Conservation (phyloP, 2,888 invertebrate genomes). For the Oeneis ivallda region DNA sequence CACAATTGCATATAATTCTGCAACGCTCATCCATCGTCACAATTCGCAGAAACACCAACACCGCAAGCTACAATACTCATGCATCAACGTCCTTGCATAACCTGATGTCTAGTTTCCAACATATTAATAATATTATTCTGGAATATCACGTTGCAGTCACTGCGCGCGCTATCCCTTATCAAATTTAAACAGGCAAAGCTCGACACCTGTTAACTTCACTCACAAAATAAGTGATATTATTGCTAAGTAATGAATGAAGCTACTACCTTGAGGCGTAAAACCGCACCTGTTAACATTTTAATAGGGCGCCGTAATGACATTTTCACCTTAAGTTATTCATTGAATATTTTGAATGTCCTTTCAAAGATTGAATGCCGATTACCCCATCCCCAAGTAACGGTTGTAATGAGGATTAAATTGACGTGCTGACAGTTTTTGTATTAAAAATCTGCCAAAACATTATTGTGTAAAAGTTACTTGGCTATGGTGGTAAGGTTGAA, state of each 20-base stretch:
- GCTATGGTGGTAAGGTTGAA: neutral
- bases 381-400: too few species aligned
- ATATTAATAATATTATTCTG: neutral
- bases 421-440: too few species aligned
- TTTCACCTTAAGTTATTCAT: conserved; percentile 6
- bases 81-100: conserved; percentile 16
- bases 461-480: neutral
- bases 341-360: neutral
- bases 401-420: too few species aligned
- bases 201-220: too few species aligned
- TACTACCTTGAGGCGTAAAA: too few species aligned
- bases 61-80: conserved; percentile 32
- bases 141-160: neutral
- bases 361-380: too few species aligned
- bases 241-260: too few species aligned
- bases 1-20: too few species aligned
- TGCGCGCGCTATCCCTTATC: neutral
- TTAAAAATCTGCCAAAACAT: too few species aligned
- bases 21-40: neutral
- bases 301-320: conserved; percentile 7
- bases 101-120: neutral
- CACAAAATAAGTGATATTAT: too few species aligned
- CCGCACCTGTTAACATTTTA: neutral
- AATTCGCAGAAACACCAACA: conserved; percentile 23
- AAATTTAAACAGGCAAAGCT: too few species aligned